Evolutionary conservation across 2,888 invertebrate genomes (phyloP), one percentile per base, ranked within the genome.

Genomic region (Parnassius apollo): DNA sequence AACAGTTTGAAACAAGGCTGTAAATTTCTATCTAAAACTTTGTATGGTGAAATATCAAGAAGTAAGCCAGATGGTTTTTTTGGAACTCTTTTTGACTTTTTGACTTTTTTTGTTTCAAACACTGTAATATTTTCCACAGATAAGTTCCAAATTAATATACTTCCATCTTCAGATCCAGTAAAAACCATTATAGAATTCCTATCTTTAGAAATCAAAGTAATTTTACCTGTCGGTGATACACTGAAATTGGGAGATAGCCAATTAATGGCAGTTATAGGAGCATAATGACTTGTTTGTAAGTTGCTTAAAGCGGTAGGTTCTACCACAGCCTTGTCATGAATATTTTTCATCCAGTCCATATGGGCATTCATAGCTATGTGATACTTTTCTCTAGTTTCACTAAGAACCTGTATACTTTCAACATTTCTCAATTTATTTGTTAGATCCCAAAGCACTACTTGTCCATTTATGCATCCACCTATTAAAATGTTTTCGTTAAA

Each of bases 381-480:
- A 78, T 95, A 94, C 69, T 92, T 94, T 71, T 93, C 91, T 80
- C 95, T 94, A 0, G 91, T 93, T 53, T 93, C 88, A 22, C 94
- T 94, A 13, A 95, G 75, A 11, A 94, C 92, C 76, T 93, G 93
- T 57, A 94, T 89, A 50, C 86, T 87, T 72, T 96, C 95, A 1
- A 94, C 91, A 67, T 93, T 92, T 68, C 94, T 92, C 35, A 95
- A 83, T 69, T 94, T 94, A 61, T 93, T 92, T 42, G 92, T 93
- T 63, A 95, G 85, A 78, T 95, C 95, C 96, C 96, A 96, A 52
- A 96, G 73, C 18, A 94, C 86, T 9, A 96, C 82, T 91, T 95
- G 94, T 1, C 96, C 96, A 77, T 95, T 96, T 2, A 88, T 85
- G 62, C 94, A 94, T 7, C 96, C 96, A 8, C 96, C 96, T 52